Percentiles rank a stretch among this genome's conserved stretches.
Conservation (phyloP, 2,113 vertebrate genomes). For the Apaloderma vittatum region DNA sequence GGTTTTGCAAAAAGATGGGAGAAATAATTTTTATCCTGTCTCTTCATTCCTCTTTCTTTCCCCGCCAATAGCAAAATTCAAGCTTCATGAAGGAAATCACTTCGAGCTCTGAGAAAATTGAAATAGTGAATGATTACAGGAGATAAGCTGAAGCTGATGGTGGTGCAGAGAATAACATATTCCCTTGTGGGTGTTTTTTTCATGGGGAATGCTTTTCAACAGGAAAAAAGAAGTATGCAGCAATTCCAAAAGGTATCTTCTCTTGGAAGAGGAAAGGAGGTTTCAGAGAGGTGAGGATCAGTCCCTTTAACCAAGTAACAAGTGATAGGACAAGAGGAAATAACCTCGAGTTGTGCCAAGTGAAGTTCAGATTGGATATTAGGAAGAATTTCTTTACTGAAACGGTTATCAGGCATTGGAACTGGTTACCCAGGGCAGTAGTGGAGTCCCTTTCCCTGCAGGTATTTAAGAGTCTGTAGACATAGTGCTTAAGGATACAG, state of each 20-base stretch:
- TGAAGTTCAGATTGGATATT: too few species aligned
- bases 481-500: too few species aligned
- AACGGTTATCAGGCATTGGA: too few species aligned
- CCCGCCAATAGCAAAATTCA: slow-evolving; percentile 3
- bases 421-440: too few species aligned
- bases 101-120: not conserved
- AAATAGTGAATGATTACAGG: not conserved
- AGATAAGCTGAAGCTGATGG: not conserved
- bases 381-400: too few species aligned
- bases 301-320: too few species aligned
- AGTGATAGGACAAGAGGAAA: too few species aligned
- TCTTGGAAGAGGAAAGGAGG: not conserved
- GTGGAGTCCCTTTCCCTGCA: too few species aligned
- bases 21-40: not conserved
- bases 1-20: not conserved
- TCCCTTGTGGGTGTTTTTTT: not conserved
- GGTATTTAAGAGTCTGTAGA: too few species aligned
- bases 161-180: not conserved
- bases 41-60: not conserved
- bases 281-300: too few species aligned
- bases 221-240: not conserved
- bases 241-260: not conserved
- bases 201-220: not conserved
- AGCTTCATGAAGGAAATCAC: not conserved
- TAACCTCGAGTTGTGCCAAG: too few species aligned